Base-by-base conservation (phyloP, 1,140 invertebrate species). In the Polyergus mexicanus region DNA sequence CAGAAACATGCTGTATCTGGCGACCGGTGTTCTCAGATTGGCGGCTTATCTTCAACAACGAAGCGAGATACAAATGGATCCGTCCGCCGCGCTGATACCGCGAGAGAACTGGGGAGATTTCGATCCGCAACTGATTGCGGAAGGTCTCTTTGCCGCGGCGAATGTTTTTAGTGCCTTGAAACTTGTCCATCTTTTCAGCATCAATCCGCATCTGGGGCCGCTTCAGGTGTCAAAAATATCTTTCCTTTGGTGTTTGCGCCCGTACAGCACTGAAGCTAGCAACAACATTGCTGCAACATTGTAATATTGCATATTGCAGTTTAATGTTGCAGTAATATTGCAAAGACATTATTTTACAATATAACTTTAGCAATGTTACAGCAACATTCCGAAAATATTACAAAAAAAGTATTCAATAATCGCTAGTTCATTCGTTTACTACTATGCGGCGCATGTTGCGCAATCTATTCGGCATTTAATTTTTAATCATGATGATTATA, bases 111-210 rank as follows among this genome's bases (percentile, higher is more conserved):
- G 99, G 99, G 96, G 98, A 92, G 97, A 98, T 16, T 99, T 98
- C 93, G 98, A 99, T 95, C 98, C 98, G 0, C 98, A 99, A 92
- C 95, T 99, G 0, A 98, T 99, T 58, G 98, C 98, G 5, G 99
- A 99, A 93, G 98, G 98, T 22, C 95, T 99, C 19, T 99, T 99
- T 94, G 98, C 98, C 13, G 98, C 98, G 19, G 98, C 99, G 56
- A 99, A 99, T 95, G 97, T 99, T 89, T 96, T 95, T 87, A 97
- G 97, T 91, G 98, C 98, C 2, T 94, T 99, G 28, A 99, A 99
- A 94, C 94, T 99, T 85, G 97, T 99, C 78, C 98, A 98, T 93
- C 95, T 99, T 65, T 99, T 98, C 93, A 98, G 98, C 25, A 98
- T 99, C 65, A 98, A 98, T 96, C 98, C 98, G 1, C 97, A 98